phyloP scores from a whole-genome alignment of 2,797 vertebrate species.

The Phrynocephalus guinanensis region DNA sequence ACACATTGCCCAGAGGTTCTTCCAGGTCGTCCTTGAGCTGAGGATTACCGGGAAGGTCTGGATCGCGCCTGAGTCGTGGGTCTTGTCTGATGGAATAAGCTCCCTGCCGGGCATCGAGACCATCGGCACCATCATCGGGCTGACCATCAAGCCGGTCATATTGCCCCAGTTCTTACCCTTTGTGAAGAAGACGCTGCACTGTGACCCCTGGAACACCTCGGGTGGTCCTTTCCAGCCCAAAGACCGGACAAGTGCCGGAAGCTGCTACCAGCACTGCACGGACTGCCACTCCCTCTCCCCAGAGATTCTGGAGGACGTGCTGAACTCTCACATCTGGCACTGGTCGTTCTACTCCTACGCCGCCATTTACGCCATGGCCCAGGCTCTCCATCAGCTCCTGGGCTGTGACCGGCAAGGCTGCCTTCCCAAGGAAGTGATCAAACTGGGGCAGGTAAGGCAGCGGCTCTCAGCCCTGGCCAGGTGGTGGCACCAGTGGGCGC shows the following conservation, averaged over 20 bases:
- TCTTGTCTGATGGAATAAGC: not conserved
- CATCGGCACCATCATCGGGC: conserved; percentile 6
- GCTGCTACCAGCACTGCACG: not conserved
- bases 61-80: not conserved
- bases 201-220: not conserved
- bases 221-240: not conserved
- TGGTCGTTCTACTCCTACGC: conserved; percentile 26
- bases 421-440: not conserved
- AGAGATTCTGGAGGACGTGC: not conserved
- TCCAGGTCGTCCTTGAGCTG: not conserved
- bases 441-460: not conserved
- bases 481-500: no score
- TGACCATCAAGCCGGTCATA: conserved; percentile 8
- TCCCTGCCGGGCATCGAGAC: not conserved
- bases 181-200: not conserved
- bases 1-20: not conserved
- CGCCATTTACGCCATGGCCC: not conserved
- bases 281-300: not conserved
- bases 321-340: not conserved
- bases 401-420: not conserved
- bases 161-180: not conserved
- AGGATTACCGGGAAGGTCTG: conserved; percentile 13
- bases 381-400: not conserved
- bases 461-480: no score
- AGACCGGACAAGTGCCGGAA: no score